Evolutionary conservation across 2,888 invertebrate genomes (phyloP), one percentile per base, ranked within the genome.

Genomic region (Eupelmus urozonus): DNA sequence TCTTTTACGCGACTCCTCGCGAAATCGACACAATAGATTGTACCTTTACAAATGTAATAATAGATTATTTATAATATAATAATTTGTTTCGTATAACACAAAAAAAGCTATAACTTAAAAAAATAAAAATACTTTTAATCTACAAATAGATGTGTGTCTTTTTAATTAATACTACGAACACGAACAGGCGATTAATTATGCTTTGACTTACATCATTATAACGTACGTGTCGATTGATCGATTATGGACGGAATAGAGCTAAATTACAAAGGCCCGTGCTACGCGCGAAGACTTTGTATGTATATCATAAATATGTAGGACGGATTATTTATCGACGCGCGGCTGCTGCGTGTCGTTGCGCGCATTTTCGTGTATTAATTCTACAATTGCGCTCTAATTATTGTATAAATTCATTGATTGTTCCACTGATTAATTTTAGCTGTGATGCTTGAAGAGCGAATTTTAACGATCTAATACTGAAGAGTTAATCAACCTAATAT

Each of bases 211-310:
- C 23, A 51, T 60, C 40, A 67, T 69, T n/a, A n/a, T n/a, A n/a
- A 73, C 34, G 27, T 63, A 42, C 51, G 57, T 72, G 63, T 70
- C 57, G 55, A 59, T 69, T n/a, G 57, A 34, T 62, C 42, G 60
- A 70, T 77, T 63, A 75, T 77, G 80, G 80, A 80, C 80, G 80
- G 77, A 80, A 71, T 80, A 62, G 70, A 69, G 29, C 67, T 79
- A 79, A 13, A 74, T 80, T 74, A 80, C 74, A 76, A 63, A 76
- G 55, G 59, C 49, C 53, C 53, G 51, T 69, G 62, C 45, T 62
- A 60, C 27, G 67, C 72, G 55, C 77, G 57, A 63, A 69, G 67
- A 69, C 78, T 73, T 78, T 40, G 18, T 73, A 69, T 69, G 34
- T 60, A 53, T 53, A 25, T 66, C 20, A 70, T 74, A 62, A 73